A percentile compares a stretch with the other conserved stretches of the same genome.
Conservation (phyloP, 2,113 vertebrate species). For the Capra hircus region DNA sequence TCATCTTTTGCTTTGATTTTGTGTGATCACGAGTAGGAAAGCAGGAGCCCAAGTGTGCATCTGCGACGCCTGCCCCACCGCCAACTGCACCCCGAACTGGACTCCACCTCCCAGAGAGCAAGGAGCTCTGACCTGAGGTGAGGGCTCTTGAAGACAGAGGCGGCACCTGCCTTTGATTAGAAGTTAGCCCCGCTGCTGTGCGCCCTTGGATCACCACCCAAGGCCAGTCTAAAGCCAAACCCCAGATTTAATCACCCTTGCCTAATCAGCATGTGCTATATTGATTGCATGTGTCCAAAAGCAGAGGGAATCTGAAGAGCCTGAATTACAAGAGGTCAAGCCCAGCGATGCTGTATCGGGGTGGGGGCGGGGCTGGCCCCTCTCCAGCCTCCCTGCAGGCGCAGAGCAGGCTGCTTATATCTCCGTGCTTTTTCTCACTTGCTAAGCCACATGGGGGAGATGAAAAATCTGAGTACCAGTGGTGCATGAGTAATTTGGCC, state of each 20-base stretch:
- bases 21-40: not conserved
- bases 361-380: not conserved
- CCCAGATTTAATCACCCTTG: not conserved
- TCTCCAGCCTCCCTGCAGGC: not conserved
- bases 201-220: not conserved
- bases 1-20: not conserved
- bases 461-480: not conserved
- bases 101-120: not conserved
- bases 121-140: not conserved
- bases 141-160: not conserved
- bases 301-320: not conserved
- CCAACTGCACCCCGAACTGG: not conserved
- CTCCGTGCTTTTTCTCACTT: conserved; percentile 14
- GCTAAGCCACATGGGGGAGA: conserved; percentile 35
- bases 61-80: fast-evolving
- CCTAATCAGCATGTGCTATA: not conserved
- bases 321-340: not conserved
- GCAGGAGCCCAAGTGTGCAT: not conserved
- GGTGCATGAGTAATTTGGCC: not conserved
- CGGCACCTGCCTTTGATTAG: not conserved
- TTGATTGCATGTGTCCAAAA: not conserved
- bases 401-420: not conserved
- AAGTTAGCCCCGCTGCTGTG: not conserved
- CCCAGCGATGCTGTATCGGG: not conserved
- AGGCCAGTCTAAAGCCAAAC: not conserved